Percentiles rank a stretch among this genome's conserved stretches.
Evolutionary conservation across 2,113 vertebrate species (phyloP).

Genomic region (Nerophis ophidion): DNA sequence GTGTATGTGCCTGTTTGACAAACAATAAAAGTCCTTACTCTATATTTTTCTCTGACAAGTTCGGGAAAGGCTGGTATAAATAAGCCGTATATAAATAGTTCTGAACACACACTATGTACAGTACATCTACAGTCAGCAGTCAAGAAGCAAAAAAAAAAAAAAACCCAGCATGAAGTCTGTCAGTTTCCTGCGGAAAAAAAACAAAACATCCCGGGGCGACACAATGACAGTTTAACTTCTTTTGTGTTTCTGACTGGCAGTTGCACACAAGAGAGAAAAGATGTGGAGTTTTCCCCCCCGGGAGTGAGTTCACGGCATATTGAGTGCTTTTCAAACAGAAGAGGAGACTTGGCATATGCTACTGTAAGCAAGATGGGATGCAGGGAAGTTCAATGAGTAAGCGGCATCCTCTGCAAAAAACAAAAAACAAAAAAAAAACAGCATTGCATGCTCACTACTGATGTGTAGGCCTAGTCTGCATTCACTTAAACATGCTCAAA

Average conservation of each 20-base stretch:
- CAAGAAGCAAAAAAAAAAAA: conserved; percentile 17
- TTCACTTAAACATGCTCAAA: conserved; percentile 13
- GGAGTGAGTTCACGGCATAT: conserved; percentile 57
- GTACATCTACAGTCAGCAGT: conserved; percentile 15
- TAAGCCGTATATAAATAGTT: conserved; percentile 9
- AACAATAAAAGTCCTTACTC: no score
- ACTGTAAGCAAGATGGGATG: conserved; percentile 60
- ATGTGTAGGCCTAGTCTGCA: conserved; percentile 41
- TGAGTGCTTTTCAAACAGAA: conserved; percentile 55
- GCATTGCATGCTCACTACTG: conserved; percentile 20
- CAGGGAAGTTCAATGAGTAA: conserved; percentile 48
- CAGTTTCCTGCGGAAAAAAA: conserved; percentile 31
- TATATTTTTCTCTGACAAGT: no score
- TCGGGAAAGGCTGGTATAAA: neutral
- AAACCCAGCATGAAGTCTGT: conserved; percentile 24
- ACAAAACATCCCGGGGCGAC: conserved; percentile 44
- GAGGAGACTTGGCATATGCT: conserved; percentile 54
- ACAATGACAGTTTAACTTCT: conserved; percentile 50
- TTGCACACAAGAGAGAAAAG: conserved; percentile 27
- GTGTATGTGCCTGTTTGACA: no score
- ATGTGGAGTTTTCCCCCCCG: conserved; percentile 43
- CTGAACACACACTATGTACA: conserved; percentile 1
- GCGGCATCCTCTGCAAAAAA: conserved; percentile 35
- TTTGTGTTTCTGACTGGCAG: conserved; percentile 56
- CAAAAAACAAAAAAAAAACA: no score